Conservation (phyloP, 2,113 vertebrate genomes). For the Larimichthys polyactis region DNA sequence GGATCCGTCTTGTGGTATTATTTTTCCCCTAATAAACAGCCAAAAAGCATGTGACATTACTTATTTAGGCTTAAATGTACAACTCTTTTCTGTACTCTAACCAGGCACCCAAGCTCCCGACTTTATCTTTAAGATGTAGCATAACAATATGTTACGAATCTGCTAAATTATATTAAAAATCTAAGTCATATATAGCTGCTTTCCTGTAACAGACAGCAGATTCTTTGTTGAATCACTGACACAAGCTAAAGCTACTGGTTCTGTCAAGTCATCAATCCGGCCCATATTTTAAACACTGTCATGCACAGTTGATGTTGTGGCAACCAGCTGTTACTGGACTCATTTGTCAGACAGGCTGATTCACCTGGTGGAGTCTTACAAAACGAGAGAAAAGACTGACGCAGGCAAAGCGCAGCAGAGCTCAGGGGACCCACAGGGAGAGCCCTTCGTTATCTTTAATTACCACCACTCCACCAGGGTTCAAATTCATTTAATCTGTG, state of each 20-base stretch:
- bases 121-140: not conserved
- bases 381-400: conserved; percentile 76
- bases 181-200: too few species aligned
- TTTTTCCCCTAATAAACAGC: not conserved
- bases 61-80: not conserved
- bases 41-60: not conserved
- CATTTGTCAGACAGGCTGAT: conserved; percentile 31
- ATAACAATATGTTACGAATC: too few species aligned
- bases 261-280: not conserved
- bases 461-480: conserved; percentile 75
- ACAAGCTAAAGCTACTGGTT: not conserved
- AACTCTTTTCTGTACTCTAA: not conserved
- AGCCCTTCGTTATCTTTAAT: conserved; percentile 85
- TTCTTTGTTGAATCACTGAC: not conserved
- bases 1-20: not conserved
- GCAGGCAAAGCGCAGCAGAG: conserved; percentile 65
- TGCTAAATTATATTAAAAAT: not conserved
- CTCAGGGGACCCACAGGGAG: conserved; percentile 75
- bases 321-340: conserved; percentile 46
- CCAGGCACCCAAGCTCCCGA: not conserved
- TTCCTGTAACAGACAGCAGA: not conserved
- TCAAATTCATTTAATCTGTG: conserved; percentile 82
- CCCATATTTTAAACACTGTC: not conserved
- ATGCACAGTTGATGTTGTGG: conserved; percentile 45
- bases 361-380: conserved; percentile 32